These are phyloP conservation scores for Chionomys nivalis DNA, from an alignment of 2,113 vertebrate genomes.

Conservation along the genomic window DNA sequence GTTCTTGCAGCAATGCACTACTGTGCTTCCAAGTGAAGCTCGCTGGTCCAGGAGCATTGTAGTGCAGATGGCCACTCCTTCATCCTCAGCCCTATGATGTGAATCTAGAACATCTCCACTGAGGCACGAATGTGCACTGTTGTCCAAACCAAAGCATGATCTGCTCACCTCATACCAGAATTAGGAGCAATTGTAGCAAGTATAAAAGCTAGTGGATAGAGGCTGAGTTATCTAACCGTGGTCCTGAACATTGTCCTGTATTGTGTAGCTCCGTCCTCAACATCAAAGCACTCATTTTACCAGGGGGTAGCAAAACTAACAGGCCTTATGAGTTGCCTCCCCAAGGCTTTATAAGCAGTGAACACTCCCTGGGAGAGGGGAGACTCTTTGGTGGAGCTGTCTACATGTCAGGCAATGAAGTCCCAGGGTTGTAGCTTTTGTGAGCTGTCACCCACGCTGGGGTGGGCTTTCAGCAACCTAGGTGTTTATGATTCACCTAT, in stretches of 20 bases:
- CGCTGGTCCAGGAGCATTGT: not conserved
- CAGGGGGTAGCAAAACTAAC: not conserved
- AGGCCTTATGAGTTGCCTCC: no score
- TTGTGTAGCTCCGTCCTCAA: not conserved
- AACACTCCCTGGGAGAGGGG: not conserved
- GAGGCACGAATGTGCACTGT: not conserved
- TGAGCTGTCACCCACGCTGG: not conserved
- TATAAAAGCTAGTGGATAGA: not conserved
- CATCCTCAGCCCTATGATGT: not conserved
- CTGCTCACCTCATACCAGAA: not conserved
- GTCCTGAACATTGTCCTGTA: not conserved
- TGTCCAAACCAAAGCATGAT: not conserved
- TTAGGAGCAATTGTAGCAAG: not conserved
- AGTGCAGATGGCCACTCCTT: not conserved
- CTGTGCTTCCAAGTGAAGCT: constrained; percentile 55
- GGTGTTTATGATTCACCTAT: not conserved
- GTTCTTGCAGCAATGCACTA: constrained; percentile 11
- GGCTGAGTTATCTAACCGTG: not conserved
- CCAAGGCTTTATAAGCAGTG: not conserved
- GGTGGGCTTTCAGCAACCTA: not conserved
- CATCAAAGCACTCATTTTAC: not conserved
- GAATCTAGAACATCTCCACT: not conserved
- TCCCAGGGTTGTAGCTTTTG: not conserved
- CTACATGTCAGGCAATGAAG: no score
- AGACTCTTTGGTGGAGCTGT: not conserved